Evolutionary conservation across 2,797 vertebrate genomes (phyloP).

Genomic region (Tapera naevia): DNA sequence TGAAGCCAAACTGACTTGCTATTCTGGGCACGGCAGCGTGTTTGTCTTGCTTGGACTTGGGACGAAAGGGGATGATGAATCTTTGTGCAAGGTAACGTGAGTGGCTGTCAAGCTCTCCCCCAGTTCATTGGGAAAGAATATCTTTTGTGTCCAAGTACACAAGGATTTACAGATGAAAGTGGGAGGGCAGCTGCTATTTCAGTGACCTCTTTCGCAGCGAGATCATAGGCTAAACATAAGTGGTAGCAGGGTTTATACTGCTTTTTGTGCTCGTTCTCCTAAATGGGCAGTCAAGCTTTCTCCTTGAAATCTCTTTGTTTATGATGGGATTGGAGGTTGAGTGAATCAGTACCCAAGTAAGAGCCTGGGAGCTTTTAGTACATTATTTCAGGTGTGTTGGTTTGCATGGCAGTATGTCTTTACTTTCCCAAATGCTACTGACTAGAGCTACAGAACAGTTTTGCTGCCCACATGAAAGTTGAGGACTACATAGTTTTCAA

Average conservation of each 20-base stretch:
- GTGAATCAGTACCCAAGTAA: not conserved
- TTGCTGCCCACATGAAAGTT: not conserved
- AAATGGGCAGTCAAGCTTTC: not conserved
- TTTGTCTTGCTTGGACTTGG: not conserved
- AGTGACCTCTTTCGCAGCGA: not conserved
- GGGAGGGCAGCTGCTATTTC: not conserved
- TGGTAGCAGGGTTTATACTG: not conserved
- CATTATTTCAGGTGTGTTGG: not conserved
- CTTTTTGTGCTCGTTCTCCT: not conserved
- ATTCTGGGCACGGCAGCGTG: not conserved
- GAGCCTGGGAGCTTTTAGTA: not conserved
- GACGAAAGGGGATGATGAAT: not conserved
- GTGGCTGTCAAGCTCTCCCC: not conserved
- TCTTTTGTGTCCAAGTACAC: not conserved
- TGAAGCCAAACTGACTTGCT: not conserved
- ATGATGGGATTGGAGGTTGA: not conserved
- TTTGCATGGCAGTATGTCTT: not conserved
- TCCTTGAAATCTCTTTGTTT: not conserved
- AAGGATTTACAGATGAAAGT: not conserved
- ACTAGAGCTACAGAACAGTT: not conserved
- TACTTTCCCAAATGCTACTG: not conserved
- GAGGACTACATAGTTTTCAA: not conserved
- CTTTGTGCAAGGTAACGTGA: not conserved
- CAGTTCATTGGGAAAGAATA: not conserved
- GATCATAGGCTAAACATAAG: not conserved